Evolutionary conservation across 2,797 vertebrate species (phyloP).

Genomic region (Lacerta viridis): DNA sequence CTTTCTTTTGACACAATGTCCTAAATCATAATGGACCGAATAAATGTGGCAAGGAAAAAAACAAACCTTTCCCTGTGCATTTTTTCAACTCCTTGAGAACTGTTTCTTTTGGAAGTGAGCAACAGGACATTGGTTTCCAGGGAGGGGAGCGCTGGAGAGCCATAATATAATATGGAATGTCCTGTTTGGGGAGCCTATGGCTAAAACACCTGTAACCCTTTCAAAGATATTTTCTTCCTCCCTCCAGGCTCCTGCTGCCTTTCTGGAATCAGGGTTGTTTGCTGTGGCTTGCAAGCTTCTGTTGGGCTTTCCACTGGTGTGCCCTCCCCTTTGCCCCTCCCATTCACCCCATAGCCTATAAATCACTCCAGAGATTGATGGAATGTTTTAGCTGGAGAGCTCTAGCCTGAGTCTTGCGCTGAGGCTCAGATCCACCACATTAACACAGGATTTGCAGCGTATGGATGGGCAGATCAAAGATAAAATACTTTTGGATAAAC

Average conservation of each 20-base stretch:
- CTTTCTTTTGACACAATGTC: not conserved
- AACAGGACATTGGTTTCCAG: conserved; percentile 5
- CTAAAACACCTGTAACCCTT: not conserved
- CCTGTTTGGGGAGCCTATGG: conserved; percentile 38
- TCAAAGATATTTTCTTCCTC: not conserved
- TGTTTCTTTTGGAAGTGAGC: conserved; percentile 20
- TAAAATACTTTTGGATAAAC: conserved; percentile 15
- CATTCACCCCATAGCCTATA: conserved; percentile 19
- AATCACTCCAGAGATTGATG: conserved; percentile 49
- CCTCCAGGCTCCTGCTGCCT: not conserved
- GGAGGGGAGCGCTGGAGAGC: not conserved
- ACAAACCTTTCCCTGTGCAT: not conserved
- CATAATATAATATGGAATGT: conserved; percentile 4
- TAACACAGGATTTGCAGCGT: conserved; percentile 48
- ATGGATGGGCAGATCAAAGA: conserved; percentile 50
- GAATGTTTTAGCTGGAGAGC: conserved; percentile 55
- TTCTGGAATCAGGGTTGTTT: not conserved
- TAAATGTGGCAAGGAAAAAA: not conserved
- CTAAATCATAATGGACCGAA: not conserved
- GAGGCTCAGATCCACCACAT: conserved; percentile 22
- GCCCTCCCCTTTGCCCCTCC: not conserved
- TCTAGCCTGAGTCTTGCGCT: not conserved
- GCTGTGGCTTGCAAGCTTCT: not conserved
- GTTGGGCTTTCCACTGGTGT: not conserved
- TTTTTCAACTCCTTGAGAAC: not conserved